Evolutionary conservation across 2,888 invertebrate species (phyloP).

Genomic region (Hipparchia semele): DNA sequence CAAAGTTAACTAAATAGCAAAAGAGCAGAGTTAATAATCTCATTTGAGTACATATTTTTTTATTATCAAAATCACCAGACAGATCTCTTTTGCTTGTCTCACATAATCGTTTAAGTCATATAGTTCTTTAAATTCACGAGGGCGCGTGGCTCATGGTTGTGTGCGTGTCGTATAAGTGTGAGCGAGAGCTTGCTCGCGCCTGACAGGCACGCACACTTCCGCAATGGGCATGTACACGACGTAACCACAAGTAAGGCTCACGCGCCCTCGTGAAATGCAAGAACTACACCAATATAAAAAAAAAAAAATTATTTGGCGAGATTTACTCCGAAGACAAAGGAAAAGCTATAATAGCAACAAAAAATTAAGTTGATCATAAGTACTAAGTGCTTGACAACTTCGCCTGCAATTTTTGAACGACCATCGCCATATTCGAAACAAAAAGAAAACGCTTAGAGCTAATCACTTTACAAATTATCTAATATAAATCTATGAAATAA

Average conservation of each 20-base stretch:
- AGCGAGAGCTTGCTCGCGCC: no score
- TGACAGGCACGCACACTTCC: no score
- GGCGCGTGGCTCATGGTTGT: no score
- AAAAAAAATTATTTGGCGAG: slow-evolving; percentile 20
- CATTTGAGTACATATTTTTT: slow-evolving; percentile 71
- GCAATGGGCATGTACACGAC: no score
- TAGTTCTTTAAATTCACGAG: no score
- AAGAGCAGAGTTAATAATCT: slow-evolving; percentile 69
- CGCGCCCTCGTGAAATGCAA: no score
- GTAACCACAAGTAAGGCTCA: no score
- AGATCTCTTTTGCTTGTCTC: slow-evolving; percentile 58
- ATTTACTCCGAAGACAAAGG: slow-evolving; percentile 45
- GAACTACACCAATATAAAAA: not conserved
- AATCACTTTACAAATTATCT: slow-evolving; percentile 82
- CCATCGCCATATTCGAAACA: slow-evolving; percentile 74
- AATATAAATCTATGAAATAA: slow-evolving; percentile 82
- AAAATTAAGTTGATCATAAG: slow-evolving; percentile 74
- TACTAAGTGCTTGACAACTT: slow-evolving; percentile 70
- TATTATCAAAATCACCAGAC: slow-evolving; percentile 71
- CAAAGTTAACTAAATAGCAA: slow-evolving; percentile 58
- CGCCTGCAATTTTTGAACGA: slow-evolving; percentile 66
- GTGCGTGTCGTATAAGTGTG: no score
- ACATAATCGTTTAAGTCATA: slow-evolving; percentile 2
- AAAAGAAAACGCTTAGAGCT: slow-evolving; percentile 70
- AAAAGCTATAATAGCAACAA: slow-evolving; percentile 52